Evolutionary conservation across 2,888 invertebrate genomes (phyloP), one percentile per base, ranked within the genome.

Genomic region (Lutraria lutraria): DNA sequence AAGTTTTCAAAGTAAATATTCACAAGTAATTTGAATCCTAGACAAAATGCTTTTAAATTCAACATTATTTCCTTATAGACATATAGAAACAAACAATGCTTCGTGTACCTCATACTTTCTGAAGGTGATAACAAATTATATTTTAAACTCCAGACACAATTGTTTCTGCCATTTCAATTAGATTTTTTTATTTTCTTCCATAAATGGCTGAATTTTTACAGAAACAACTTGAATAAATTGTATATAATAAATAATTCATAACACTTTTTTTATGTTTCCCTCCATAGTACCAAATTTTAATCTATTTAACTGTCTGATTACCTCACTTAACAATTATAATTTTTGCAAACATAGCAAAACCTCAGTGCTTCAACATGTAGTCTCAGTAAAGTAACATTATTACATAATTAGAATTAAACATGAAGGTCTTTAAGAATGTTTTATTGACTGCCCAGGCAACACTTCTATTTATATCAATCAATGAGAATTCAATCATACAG

Each of bases 51-150:
- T 68, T 63, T n/a, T n/a, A 68, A 25, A 25, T 68, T 10, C 25
- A 25, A 13, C 63, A 68, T 68, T n/a, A 68, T 68, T 68, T 25
- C n/a, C 63, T 68, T 25, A 25, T n/a, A 68, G 63, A 68, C 25
- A n/a, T n/a, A n/a, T n/a, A 25, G 63, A 8, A 68, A n/a, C 63
- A 68, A n/a, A 25, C 25, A 68, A 68, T 68, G 25, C 25, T 68
- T 25, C 25, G 63, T 25, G n/a, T 25, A 25, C 10, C 63, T 25
- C 12, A 68, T 68, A 68, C 25, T 68, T 68, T 68, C 63, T 68
- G 12, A 68, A 68, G 63, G 63, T 68, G 63, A 25, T 68, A n/a
- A 68, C 63, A 68, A 68, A 68, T 68, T n/a, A 21, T 68, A n/a
- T 68, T 68, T 68, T 25, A 68, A 25, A 10, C 25, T 25, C 63